phyloP scores from a whole-genome alignment of 2,888 invertebrate genomes.

The Plebejus anna region DNA sequence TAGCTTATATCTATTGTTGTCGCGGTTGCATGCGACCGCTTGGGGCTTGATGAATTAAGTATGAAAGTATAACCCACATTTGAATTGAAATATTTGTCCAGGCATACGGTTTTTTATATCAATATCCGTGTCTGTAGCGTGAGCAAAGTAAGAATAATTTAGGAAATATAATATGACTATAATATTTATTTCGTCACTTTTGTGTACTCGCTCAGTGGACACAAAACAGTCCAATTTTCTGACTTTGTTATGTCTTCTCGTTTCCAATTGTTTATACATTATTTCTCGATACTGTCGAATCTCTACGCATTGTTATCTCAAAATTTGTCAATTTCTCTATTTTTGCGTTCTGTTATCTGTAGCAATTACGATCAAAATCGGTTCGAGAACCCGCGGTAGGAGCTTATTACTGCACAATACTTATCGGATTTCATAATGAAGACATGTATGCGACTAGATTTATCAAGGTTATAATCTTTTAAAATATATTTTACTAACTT shows the following conservation, averaged over 20 bases:
- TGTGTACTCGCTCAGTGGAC: too few relatives aligned
- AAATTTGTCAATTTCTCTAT: background rate
- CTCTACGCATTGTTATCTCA: too few relatives aligned
- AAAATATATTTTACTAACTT: background rate
- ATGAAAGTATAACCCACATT: background rate
- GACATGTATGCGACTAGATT: constrained; percentile 2
- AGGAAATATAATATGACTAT: too few relatives aligned
- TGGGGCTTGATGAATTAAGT: background rate
- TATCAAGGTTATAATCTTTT: constrained; percentile 4
- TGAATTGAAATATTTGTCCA: too few relatives aligned
- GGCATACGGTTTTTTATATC: too few relatives aligned
- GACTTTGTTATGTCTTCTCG: too few relatives aligned
- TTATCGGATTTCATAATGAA: constrained; percentile 16
- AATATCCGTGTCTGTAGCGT: too few relatives aligned
- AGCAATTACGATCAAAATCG: background rate
- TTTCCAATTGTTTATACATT: background rate
- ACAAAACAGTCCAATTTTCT: background rate
- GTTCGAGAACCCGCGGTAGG: background rate
- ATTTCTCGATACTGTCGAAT: background rate
- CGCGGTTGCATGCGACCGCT: too few relatives aligned
- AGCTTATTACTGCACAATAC: constrained; percentile 23
- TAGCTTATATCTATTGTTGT: too few relatives aligned
- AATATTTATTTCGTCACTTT: too few relatives aligned
- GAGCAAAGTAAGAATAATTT: too few relatives aligned
- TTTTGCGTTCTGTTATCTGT: background rate